A percentile compares a stretch with the other conserved stretches of the same genome.
These are phyloP conservation scores for Gasterosteus nipponicus DNA, from an alignment of 2,113 vertebrate species.

Conservation along the genomic window DNA sequence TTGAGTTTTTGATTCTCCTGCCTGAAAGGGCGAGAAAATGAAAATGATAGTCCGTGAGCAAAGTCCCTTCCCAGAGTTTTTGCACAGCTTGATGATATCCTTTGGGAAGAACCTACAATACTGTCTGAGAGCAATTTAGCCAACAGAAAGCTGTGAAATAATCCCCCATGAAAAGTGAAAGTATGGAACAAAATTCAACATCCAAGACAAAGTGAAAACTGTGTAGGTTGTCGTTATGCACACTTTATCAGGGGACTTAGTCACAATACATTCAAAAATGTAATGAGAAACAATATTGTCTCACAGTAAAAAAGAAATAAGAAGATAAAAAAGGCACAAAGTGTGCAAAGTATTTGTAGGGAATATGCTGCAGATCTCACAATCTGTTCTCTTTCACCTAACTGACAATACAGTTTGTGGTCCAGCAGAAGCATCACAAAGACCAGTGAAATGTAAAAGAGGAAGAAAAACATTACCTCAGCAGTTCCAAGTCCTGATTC, in stretches of 20 bases:
- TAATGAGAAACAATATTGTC: conserved; percentile 10
- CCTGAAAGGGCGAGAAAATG: conserved; percentile 69
- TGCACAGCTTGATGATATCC: conserved; percentile 2
- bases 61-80: background rate
- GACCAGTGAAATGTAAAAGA: conserved; percentile 9
- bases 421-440: conserved; percentile 16
- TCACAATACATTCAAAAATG: background rate
- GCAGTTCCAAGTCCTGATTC: conserved; percentile 90
- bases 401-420: background rate
- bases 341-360: background rate
- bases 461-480: conserved; percentile 82
- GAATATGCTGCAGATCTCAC: no score
- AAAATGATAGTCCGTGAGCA: conserved; percentile 43
- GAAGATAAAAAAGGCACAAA: background rate
- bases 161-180: conserved; percentile 56
- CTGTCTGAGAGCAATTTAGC: background rate
- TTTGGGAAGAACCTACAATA: conserved; percentile 76
- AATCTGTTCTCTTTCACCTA: background rate
- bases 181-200: background rate
- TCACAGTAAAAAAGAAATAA: background rate
- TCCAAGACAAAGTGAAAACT: background rate
- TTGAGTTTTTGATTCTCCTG: conserved; percentile 94
- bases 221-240: background rate
- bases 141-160: conserved; percentile 39
- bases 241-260: background rate